phyloP scores from a whole-genome alignment of 1,140 invertebrate genomes.

The Drosophila pachea region DNA sequence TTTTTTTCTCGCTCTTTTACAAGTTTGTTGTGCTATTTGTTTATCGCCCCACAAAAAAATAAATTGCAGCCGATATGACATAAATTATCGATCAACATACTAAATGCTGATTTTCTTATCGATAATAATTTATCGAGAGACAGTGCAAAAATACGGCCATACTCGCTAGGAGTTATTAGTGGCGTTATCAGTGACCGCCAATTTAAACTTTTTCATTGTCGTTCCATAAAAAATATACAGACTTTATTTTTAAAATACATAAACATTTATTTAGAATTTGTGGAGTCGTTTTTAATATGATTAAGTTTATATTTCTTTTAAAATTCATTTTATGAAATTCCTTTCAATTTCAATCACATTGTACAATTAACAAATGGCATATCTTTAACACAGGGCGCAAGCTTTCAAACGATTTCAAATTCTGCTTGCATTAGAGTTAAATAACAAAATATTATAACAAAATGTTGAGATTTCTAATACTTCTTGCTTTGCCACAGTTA shows the following conservation, averaged over 20 bases:
- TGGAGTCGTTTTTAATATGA: conserved; percentile 8
- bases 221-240: neutral
- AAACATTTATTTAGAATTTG: conserved; percentile 33
- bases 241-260: conserved; percentile 15
- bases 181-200: neutral
- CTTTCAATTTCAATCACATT: conserved; percentile 5
- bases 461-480: conserved; percentile 3
- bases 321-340: conserved; percentile 4
- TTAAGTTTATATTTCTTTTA: conserved; percentile 15
- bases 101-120: neutral
- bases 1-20: conserved; percentile 53
- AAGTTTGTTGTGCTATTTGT: conserved; percentile 51
- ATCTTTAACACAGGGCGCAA: conserved; percentile 2
- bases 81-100: neutral
- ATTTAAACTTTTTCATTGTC: neutral
- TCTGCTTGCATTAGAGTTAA: conserved; percentile 4
- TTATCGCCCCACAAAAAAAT: conserved; percentile 32
- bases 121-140: neutral
- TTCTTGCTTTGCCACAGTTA: neutral
- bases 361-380: conserved; percentile 8
- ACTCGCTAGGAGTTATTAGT: neutral
- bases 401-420: neutral
- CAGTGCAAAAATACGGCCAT: neutral
- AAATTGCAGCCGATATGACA: neutral
- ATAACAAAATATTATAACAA: conserved; percentile 3